Evolutionary conservation across 2,797 vertebrate genomes (phyloP).

Genomic region (Graptemys geographica): DNA sequence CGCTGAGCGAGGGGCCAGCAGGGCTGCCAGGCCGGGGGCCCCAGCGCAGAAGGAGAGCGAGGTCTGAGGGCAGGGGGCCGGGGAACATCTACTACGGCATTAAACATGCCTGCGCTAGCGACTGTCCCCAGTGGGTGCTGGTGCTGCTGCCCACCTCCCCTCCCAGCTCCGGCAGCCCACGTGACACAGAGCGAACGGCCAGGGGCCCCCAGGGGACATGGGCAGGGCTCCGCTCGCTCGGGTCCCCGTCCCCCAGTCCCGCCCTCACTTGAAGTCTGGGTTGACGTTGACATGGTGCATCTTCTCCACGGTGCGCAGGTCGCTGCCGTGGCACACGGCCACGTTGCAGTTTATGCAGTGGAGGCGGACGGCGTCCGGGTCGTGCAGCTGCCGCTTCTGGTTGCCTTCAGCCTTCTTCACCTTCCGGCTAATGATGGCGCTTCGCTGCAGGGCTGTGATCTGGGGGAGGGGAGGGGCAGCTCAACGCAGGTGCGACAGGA

Average conservation of each 20-base stretch:
- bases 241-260: background rate
- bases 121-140: background rate
- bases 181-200: background rate
- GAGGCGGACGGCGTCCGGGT: conserved; percentile 70
- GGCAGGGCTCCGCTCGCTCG: accelerated
- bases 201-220: background rate
- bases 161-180: background rate
- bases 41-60: background rate
- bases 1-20: background rate
- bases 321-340: conserved; percentile 82
- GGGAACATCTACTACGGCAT: background rate
- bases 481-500: accelerated
- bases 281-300: conserved; percentile 90
- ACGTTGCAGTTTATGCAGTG: conserved; percentile 85
- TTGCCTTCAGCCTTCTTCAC: conserved; percentile 38
- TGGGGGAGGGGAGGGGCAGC: conserved; percentile 42
- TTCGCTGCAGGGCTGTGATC: conserved; percentile 83
- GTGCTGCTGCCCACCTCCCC: background rate
- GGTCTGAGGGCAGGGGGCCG: background rate
- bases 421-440: conserved; percentile 47
- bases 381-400: conserved; percentile 59
- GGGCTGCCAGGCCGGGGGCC: background rate
- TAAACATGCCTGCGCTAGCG: background rate
- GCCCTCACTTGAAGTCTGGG: conserved; percentile 87
- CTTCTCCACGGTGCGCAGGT: conserved; percentile 87